A percentile compares a stretch with the other conserved stretches of the same genome.
Conservation (phyloP, 30 jellyfish, hydroid and myxozoan species). For the Aurelia aurita complex sp. Pacific region DNA sequence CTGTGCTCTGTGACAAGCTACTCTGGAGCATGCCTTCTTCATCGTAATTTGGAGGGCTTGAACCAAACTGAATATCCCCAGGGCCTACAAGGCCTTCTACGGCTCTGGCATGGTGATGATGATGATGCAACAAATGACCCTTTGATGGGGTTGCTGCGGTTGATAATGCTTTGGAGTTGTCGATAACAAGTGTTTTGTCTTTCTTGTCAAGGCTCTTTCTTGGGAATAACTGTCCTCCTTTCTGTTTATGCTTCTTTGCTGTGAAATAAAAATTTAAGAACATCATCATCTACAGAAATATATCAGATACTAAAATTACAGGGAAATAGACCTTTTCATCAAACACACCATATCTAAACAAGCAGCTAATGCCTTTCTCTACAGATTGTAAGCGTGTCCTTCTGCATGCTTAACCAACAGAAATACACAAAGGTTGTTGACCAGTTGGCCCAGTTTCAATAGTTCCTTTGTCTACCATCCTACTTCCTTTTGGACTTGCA, state of each 20-base stretch:
- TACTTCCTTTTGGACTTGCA: too few species aligned
- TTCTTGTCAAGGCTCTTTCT: constrained; percentile 68
- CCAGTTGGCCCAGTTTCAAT: too few species aligned
- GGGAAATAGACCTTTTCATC: too few species aligned
- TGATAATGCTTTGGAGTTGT: constrained; percentile 51
- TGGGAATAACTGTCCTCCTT: constrained; percentile 50
- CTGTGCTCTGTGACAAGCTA: constrained; percentile 53
- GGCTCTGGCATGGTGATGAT: constrained; percentile 61
- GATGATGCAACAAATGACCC: constrained; percentile 17
- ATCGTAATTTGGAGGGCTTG: constrained; percentile 70
- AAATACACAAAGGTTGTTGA: too few species aligned
- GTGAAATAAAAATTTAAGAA: background rate
- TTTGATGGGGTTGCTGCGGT: constrained; percentile 21
- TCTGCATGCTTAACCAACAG: too few species aligned
- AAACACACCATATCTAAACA: too few species aligned
- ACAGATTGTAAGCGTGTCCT: too few species aligned
- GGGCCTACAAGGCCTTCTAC: constrained; percentile 99
- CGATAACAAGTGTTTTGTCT: constrained; percentile 50
- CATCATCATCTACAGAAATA: too few species aligned
- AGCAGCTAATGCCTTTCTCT: too few species aligned
- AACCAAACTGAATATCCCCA: constrained; percentile 82
- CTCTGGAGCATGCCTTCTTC: constrained; percentile 35
- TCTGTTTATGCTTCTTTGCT: constrained; percentile 64
- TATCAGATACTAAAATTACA: too few species aligned
- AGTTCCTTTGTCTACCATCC: too few species aligned